A percentile compares a stretch with the other conserved stretches of the same genome.
Conservation (phyloP, 2,888 invertebrate species). For the Melitaea athalia region DNA sequence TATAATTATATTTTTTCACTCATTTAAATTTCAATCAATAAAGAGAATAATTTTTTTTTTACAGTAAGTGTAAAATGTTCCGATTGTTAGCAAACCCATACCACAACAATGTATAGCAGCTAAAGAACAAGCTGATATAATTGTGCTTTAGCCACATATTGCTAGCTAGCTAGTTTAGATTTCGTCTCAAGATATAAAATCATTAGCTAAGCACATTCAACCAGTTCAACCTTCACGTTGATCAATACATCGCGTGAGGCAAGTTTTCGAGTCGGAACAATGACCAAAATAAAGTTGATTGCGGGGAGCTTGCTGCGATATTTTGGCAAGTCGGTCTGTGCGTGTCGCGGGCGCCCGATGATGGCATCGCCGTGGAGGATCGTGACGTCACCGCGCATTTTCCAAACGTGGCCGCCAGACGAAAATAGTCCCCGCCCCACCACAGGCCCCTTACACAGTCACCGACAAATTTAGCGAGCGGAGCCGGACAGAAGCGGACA, state of each 20-base stretch:
- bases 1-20: too few relatives aligned
- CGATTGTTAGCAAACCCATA: too few relatives aligned
- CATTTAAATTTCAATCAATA: too few relatives aligned
- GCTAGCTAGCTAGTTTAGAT: not conserved
- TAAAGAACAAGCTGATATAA: not conserved
- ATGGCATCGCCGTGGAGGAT: slow-evolving; percentile 79
- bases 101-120: too few relatives aligned
- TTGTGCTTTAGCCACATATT: not conserved
- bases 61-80: too few relatives aligned
- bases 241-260: slow-evolving; percentile 45
- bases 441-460: slow-evolving; percentile 71
- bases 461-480: slow-evolving; percentile 77
- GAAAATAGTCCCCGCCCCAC: slow-evolving; percentile 80
- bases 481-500: slow-evolving; percentile 46
- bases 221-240: slow-evolving; percentile 32
- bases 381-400: slow-evolving; percentile 80
- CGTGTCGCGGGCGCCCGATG: slow-evolving; percentile 77
- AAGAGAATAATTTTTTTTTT: too few relatives aligned
- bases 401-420: slow-evolving; percentile 82
- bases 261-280: slow-evolving; percentile 57
- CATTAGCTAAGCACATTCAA: too few relatives aligned
- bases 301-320: slow-evolving; percentile 69
- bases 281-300: slow-evolving; percentile 78
- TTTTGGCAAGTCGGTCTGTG: slow-evolving; percentile 76
- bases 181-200: not conserved